A percentile compares a stretch with the other conserved stretches of the same genome.
Evolutionary conservation across 1,140 invertebrate species (phyloP).

Genomic region (Cherax destructor): DNA sequence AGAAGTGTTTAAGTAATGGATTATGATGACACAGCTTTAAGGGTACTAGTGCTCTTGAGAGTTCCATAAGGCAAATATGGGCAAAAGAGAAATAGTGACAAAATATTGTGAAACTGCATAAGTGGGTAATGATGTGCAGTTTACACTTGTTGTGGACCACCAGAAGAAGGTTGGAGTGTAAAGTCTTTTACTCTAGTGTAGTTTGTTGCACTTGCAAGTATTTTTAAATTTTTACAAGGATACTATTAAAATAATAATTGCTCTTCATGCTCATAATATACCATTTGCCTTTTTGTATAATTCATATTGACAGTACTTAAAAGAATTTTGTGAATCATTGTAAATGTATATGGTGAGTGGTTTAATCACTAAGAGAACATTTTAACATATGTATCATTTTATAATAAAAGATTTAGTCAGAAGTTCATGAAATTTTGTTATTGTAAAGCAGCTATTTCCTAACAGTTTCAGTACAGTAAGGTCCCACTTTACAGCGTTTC

Average conservation of each 20-base stretch:
- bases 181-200: background rate
- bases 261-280: background rate
- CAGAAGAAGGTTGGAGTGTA: background rate
- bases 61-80: background rate
- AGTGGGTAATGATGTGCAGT: background rate
- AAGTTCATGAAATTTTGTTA: background rate
- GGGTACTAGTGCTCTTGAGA: background rate
- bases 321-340: background rate
- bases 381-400: slow-evolving; percentile 6
- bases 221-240: background rate
- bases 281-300: slow-evolving; percentile 4
- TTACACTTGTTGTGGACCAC: background rate
- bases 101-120: background rate
- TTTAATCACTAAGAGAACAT: background rate
- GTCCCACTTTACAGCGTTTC: too few relatives aligned
- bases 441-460: background rate
- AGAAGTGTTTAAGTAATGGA: background rate
- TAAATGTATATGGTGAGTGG: background rate
- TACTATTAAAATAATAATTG: background rate
- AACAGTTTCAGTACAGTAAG: background rate
- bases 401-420: slow-evolving; percentile 6
- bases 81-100: background rate
- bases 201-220: background rate
- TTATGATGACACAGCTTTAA: background rate
- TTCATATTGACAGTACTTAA: background rate